Evolutionary conservation across 2,797 vertebrate species (phyloP).

Genomic region (Rhyacichthys aspro): DNA sequence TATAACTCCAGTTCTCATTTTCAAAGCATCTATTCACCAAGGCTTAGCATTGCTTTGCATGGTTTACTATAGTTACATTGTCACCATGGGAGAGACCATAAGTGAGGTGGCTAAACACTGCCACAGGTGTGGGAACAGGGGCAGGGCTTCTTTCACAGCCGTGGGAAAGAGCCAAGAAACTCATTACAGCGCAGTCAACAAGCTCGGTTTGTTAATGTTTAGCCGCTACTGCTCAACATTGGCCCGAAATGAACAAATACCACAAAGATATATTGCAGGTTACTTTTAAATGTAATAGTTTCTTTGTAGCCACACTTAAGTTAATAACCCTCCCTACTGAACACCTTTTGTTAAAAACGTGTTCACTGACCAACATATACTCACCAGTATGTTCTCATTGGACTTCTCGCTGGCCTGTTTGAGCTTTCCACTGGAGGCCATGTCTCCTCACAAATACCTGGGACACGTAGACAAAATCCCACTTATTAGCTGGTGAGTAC

Average conservation of each 20-base stretch:
- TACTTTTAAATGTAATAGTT: too few relatives aligned
- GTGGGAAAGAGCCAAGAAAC: constrained; percentile 82
- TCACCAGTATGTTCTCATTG: constrained; percentile 83
- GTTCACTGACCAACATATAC: not conserved
- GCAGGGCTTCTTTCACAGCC: constrained; percentile 62
- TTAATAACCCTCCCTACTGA: too few relatives aligned
- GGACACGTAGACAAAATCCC: not conserved
- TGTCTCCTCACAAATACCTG: constrained; percentile 41
- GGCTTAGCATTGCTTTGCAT: constrained; percentile 68
- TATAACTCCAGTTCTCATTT: constrained; percentile 51
- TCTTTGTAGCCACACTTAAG: too few relatives aligned
- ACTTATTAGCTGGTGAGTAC: not conserved
- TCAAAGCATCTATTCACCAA: constrained; percentile 65
- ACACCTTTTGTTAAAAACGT: too few relatives aligned
- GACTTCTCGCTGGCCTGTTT: constrained; percentile 67
- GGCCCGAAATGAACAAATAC: not conserved
- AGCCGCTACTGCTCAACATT: constrained; percentile 35
- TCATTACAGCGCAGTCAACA: constrained; percentile 62
- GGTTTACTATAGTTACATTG: constrained; percentile 75
- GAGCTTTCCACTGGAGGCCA: constrained; percentile 81
- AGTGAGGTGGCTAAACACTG: constrained; percentile 70
- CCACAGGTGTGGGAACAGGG: constrained; percentile 84
- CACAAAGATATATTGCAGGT: too few relatives aligned
- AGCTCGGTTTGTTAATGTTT: constrained; percentile 73
- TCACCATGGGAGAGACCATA: constrained; percentile 79